Evolutionary conservation across 2,888 invertebrate species (phyloP).

Genomic region (Nomada lathburiana): DNA sequence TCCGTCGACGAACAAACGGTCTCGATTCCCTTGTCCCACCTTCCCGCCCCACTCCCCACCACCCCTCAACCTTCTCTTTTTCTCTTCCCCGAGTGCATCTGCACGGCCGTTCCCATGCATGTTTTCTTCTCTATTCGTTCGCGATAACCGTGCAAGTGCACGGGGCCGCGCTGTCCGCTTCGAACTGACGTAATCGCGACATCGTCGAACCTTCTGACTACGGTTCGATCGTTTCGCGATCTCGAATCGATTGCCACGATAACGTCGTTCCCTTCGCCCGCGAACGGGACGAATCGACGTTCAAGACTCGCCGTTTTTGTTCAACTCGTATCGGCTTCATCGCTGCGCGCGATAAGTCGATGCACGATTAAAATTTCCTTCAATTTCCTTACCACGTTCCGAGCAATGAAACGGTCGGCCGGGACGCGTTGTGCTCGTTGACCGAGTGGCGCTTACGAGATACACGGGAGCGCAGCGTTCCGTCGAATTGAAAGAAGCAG

Average conservation of each 20-base stretch:
- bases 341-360: too few species aligned
- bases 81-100: constrained; percentile 34
- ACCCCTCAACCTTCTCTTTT: background rate
- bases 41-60: constrained; percentile 5
- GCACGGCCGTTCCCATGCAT: constrained; percentile 13
- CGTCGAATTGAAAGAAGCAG: constrained; percentile 28
- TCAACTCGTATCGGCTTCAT: too few species aligned
- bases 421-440: too few species aligned
- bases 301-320: too few species aligned
- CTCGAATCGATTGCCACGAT: background rate
- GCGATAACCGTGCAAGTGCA: background rate
- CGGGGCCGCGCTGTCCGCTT: constrained; percentile 28
- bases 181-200: constrained; percentile 44
- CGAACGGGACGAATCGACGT: background rate
- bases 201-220: constrained; percentile 26
- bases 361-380: too few species aligned
- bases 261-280: background rate
- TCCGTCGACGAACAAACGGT: constrained; percentile 71
- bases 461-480: background rate
- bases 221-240: constrained; percentile 8
- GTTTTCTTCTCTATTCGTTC: constrained; percentile 35
- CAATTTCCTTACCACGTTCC: too few species aligned
- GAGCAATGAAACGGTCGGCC: too few species aligned
- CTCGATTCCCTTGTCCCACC: constrained; percentile 60
- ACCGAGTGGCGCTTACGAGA: background rate